Evolutionary conservation across 1,140 invertebrate genomes (phyloP).

Genomic region (Gonatopus flavifemur): DNA sequence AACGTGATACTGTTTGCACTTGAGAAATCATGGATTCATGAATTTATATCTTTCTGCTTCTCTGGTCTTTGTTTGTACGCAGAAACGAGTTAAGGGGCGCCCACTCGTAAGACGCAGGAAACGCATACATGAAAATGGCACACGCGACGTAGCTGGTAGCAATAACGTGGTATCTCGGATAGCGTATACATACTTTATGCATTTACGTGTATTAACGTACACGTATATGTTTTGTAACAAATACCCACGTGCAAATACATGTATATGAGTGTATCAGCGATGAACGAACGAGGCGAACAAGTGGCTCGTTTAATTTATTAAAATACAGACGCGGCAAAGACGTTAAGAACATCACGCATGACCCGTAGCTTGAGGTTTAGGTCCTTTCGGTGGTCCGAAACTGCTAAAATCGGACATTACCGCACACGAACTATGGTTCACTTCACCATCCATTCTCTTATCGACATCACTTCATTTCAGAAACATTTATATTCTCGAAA

Average conservation of each 20-base stretch:
- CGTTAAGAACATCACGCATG: conserved; percentile 12
- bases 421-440: no score
- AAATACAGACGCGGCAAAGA: conserved; percentile 27
- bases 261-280: conserved; percentile 20
- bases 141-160: conserved; percentile 27
- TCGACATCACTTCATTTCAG: no score
- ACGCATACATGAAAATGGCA: conserved; percentile 19
- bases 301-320: conserved; percentile 42
- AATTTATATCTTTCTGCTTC: no score
- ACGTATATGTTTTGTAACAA: no score
- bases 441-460: no score
- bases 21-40: no score
- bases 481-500: no score
- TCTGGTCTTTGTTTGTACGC: conserved; percentile 34
- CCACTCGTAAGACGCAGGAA: conserved; percentile 26
- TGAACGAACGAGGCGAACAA: conserved; percentile 34
- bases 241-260: conserved; percentile 26
- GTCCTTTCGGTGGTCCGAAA: no score
- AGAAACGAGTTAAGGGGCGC: conserved; percentile 28
- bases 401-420: no score
- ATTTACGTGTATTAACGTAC: no score
- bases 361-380: no score
- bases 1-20: no score
- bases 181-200: conserved; percentile 13
- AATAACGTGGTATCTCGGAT: conserved; percentile 10